Evolutionary conservation across 1,140 invertebrate species (phyloP).

Genomic region (Papilio machaon): DNA sequence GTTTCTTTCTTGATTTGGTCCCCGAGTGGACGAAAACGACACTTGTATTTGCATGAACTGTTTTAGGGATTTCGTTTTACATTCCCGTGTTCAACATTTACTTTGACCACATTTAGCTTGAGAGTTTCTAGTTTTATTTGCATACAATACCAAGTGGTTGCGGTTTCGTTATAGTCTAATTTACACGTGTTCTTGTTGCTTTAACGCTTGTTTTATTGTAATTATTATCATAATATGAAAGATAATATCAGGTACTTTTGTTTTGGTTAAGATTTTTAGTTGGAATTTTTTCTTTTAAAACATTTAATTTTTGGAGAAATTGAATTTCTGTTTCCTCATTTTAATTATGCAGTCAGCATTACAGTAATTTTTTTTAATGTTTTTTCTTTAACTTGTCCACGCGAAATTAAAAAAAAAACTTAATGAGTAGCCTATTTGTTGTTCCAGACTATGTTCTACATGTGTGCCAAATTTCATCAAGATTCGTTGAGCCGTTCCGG

Average conservation of each 20-base stretch:
- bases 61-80: conserved; percentile 62
- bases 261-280: not conserved
- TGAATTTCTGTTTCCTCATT: not conserved
- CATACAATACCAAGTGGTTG: conserved; percentile 27
- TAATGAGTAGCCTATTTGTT: too few species aligned
- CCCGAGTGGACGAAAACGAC: conserved; percentile 77
- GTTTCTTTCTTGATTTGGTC: conserved; percentile 79
- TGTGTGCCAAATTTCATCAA: too few species aligned
- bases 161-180: not conserved
- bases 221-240: not conserved
- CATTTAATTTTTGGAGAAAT: not conserved
- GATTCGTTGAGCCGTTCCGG: too few species aligned
- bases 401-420: too few species aligned
- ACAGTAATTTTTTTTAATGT: too few species aligned
- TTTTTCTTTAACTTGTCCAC: too few species aligned
- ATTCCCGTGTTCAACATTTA: conserved; percentile 49
- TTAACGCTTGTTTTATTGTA: not conserved
- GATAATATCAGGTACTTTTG: not conserved
- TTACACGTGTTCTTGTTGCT: not conserved
- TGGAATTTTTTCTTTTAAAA: not conserved
- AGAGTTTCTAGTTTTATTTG: conserved; percentile 32
- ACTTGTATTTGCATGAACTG: conserved; percentile 77
- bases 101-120: conserved; percentile 32
- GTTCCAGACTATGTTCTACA: too few species aligned
- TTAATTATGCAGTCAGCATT: too few species aligned